Conservation (phyloP, 2,113 vertebrate genomes). For the Eubucco bourcierii region DNA sequence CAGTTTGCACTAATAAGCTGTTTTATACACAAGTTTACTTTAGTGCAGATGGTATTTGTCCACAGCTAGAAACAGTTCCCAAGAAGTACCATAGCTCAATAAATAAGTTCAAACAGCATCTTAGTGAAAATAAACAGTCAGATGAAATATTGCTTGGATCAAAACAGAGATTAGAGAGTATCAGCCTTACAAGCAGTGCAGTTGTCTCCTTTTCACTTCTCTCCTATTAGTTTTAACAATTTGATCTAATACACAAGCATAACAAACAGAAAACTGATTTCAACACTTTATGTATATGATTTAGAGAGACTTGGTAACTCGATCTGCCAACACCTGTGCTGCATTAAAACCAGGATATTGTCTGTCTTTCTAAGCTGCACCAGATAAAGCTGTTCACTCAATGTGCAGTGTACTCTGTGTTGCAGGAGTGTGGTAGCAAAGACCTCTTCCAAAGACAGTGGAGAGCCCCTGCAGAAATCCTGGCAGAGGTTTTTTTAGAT, state of each 20-base stretch:
- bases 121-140: slow-evolving; percentile 72
- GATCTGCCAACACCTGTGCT: slow-evolving; percentile 27
- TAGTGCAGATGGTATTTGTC: slow-evolving; percentile 75
- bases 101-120: slow-evolving; percentile 69
- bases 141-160: slow-evolving; percentile 45
- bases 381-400: slow-evolving; percentile 30
- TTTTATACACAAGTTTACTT: slow-evolving; percentile 69
- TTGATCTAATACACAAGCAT: neutral
- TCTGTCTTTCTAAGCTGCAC: slow-evolving; percentile 3
- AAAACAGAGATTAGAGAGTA: slow-evolving; percentile 61
- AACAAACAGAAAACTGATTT: slow-evolving; percentile 44
- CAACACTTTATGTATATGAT: neutral
- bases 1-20: slow-evolving; percentile 65
- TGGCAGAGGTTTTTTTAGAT: neutral
- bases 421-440: neutral
- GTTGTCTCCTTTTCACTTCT: neutral
- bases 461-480: neutral
- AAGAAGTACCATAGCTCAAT: slow-evolving; percentile 62
- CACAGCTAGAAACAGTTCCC: slow-evolving; percentile 67
- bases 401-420: neutral
- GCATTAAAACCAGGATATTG: slow-evolving; percentile 63
- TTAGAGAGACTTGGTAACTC: slow-evolving; percentile 26
- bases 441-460: neutral
- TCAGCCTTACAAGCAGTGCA: neutral
- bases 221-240: slow-evolving; percentile 17